phyloP scores from a whole-genome alignment of 2,888 invertebrate species.

The Spisula subtruncata region DNA sequence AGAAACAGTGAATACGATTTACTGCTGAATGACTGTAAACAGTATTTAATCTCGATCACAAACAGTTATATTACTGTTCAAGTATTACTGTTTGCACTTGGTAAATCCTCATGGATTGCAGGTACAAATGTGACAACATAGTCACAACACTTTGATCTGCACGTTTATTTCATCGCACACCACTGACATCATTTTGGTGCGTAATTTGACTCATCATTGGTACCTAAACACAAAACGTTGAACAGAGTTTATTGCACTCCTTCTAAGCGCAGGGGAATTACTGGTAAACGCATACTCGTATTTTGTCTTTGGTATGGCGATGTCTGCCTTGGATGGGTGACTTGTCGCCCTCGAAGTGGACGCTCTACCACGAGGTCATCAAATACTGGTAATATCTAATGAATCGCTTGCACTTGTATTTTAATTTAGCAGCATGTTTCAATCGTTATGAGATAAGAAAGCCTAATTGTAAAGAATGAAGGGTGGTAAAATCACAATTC shows the following conservation, averaged over 20 bases:
- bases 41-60: neutral
- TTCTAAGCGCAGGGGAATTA: too few species aligned
- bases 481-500: neutral
- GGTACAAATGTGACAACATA: too few species aligned
- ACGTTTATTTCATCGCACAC: too few species aligned
- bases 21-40: neutral
- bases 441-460: neutral
- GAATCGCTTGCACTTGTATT: neutral
- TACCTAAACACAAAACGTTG: too few species aligned
- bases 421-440: neutral
- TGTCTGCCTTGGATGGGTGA: neutral
- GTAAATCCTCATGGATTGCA: too few species aligned
- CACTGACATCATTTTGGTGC: too few species aligned
- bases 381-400: neutral
- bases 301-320: too few species aligned
- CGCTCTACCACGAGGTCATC: neutral
- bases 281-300: too few species aligned
- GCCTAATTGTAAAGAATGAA: neutral
- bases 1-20: neutral
- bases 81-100: neutral
- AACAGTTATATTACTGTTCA: neutral
- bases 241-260: too few species aligned
- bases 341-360: neutral
- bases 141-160: too few species aligned
- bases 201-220: too few species aligned